These are phyloP conservation scores for Hydrolagus affinis DNA, from an alignment of 2,113 vertebrate genomes.

Conservation along the genomic window DNA sequence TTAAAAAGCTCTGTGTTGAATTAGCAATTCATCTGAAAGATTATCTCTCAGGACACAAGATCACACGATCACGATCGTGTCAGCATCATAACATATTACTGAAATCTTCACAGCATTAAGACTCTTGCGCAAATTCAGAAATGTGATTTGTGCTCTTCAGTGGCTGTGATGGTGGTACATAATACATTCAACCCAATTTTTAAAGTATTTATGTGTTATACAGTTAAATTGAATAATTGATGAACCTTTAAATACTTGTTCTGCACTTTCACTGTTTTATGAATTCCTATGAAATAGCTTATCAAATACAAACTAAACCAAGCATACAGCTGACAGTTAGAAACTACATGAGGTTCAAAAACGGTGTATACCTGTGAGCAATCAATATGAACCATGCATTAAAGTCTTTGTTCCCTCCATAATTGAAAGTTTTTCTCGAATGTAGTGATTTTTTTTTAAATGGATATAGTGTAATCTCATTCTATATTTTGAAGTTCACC, in stretches of 20 bases:
- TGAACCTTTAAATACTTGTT: background rate
- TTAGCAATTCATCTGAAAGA: too few relatives aligned
- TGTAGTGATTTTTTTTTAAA: too few relatives aligned
- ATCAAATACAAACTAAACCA: background rate
- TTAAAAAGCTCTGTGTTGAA: too few relatives aligned
- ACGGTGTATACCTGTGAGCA: too few relatives aligned
- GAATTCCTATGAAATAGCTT: background rate
- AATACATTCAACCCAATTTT: background rate
- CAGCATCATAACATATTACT: background rate
- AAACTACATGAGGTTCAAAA: too few relatives aligned
- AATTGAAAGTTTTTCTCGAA: too few relatives aligned
- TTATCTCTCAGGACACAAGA: too few relatives aligned
- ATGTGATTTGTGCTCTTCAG: background rate
- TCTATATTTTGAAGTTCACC: background rate
- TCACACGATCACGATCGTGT: too few relatives aligned
- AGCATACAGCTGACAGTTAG: too few relatives aligned
- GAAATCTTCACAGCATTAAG: background rate
- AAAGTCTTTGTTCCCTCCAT: too few relatives aligned
- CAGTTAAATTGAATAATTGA: background rate
- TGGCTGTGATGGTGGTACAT: background rate
- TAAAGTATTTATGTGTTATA: background rate
- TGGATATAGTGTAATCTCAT: too few relatives aligned
- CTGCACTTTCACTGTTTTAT: background rate
- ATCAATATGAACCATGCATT: too few relatives aligned
- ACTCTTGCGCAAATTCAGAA: background rate